A percentile compares a stretch with the other conserved stretches of the same genome.
phyloP scores from a whole-genome alignment of 2,797 vertebrate species.

The Picus viridis region DNA sequence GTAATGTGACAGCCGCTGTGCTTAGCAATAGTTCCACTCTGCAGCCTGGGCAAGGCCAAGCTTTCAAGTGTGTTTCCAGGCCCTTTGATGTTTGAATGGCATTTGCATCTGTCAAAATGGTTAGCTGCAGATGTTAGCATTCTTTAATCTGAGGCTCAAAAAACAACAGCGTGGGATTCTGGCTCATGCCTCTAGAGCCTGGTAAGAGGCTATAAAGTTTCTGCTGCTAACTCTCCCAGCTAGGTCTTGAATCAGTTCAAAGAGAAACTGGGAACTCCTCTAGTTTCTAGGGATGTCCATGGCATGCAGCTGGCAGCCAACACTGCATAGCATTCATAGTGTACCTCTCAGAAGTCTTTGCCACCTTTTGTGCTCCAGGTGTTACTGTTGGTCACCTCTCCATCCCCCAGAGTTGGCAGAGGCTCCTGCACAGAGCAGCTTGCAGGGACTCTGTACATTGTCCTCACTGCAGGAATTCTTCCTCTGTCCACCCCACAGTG shows the following conservation, averaged over 20 bases:
- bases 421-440: background rate
- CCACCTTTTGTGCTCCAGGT: background rate
- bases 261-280: background rate
- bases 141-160: conserved; percentile 28
- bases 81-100: conserved; percentile 61
- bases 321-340: background rate
- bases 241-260: background rate
- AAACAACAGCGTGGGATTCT: conserved; percentile 35
- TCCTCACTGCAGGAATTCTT: background rate
- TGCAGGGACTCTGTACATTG: background rate
- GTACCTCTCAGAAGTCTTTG: background rate
- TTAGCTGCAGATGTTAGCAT: conserved; percentile 63
- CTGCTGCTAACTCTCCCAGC: background rate
- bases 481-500: background rate
- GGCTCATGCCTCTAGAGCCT: background rate
- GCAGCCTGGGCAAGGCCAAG: conserved; percentile 10
- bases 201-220: background rate
- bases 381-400: background rate
- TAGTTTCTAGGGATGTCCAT: background rate
- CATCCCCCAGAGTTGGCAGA: background rate
- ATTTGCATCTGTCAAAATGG: conserved; percentile 74
- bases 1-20: background rate
- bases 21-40: background rate
- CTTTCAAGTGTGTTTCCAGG: conserved; percentile 40
- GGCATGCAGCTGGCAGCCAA: background rate